These are phyloP conservation scores for Natator depressus DNA, from an alignment of 2,113 vertebrate species.

Conservation along the genomic window DNA sequence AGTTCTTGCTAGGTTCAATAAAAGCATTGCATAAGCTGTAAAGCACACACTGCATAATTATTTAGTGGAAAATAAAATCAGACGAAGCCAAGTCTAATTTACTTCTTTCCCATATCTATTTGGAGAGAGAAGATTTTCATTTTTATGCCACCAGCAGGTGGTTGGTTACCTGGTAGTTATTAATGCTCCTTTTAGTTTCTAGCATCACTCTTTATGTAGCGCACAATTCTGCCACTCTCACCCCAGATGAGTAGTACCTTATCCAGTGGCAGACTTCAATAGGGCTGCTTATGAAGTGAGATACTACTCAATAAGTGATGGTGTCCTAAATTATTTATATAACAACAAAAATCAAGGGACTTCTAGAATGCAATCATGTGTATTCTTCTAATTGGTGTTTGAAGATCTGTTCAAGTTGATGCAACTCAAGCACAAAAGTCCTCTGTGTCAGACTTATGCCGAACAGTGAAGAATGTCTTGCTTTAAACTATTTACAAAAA, in stretches of 20 bases:
- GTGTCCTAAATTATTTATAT: not conserved
- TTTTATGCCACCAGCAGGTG: not conserved
- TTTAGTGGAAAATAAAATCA: not conserved
- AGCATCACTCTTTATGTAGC: conserved; percentile 2
- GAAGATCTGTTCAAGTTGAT: conserved; percentile 51
- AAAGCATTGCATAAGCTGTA: not conserved
- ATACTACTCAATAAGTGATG: not conserved
- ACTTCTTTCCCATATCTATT: not conserved
- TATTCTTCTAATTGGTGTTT: conserved; percentile 61
- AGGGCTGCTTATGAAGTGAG: not conserved
- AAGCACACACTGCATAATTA: conserved; percentile 15
- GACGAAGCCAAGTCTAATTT: conserved; percentile 14
- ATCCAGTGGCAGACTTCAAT: not conserved
- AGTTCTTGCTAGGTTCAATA: not conserved
- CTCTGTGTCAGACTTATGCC: conserved; percentile 48
- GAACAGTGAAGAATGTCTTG: conserved; percentile 51
- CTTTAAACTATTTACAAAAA: conserved; percentile 48
- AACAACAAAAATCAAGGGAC: conserved; percentile 9
- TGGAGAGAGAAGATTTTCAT: conserved; percentile 15
- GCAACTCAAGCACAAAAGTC: conserved; percentile 56
- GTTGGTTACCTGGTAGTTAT: conserved; percentile 6
- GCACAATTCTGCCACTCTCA: not conserved
- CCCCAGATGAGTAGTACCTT: not conserved
- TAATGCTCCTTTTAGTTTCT: not conserved
- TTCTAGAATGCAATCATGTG: not conserved